A percentile compares a stretch with the other conserved stretches of the same genome.
These are phyloP conservation scores for Lithophane leautieri DNA, from an alignment of 2,888 invertebrate species.

Conservation along the genomic window DNA sequence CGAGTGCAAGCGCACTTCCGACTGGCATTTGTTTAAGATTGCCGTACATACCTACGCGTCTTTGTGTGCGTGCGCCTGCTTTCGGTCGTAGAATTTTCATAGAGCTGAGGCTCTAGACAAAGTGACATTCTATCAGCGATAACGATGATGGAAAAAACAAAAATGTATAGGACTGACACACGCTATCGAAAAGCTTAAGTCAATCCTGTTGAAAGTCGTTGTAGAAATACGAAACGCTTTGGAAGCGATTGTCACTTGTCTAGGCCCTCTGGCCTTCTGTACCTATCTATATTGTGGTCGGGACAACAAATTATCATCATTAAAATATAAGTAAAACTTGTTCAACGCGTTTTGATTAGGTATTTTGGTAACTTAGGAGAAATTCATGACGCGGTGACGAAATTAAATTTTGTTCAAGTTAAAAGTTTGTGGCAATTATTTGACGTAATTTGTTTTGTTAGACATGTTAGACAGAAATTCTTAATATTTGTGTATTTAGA, in stretches of 20 bases:
- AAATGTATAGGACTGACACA: too few relatives aligned
- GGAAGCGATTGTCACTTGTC: too few relatives aligned
- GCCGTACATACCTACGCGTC: background rate
- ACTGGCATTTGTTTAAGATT: background rate
- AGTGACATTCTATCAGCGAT: too few relatives aligned
- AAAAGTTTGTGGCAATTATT: background rate
- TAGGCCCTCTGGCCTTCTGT: background rate
- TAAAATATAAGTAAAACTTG: slow-evolving; percentile 35
- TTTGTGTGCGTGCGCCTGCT: background rate
- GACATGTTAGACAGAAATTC: background rate
- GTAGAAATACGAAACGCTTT: too few relatives aligned
- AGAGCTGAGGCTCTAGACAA: background rate
- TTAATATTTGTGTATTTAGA: too few relatives aligned
- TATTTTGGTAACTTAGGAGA: slow-evolving; percentile 36
- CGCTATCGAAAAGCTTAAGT: too few relatives aligned
- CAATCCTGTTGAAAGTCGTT: too few relatives aligned
- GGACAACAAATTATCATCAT: slow-evolving; percentile 38
- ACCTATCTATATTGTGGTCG: background rate
- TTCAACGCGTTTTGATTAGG: slow-evolving; percentile 46
- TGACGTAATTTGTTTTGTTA: slow-evolving; percentile 19
- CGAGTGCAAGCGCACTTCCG: too few relatives aligned
- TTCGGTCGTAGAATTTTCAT: background rate
- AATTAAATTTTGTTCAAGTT: slow-evolving; percentile 47
- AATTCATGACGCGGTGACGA: slow-evolving; percentile 20
- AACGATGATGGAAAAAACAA: too few relatives aligned